phyloP scores from a whole-genome alignment of 2,888 invertebrate species.

The Thera britannica region DNA sequence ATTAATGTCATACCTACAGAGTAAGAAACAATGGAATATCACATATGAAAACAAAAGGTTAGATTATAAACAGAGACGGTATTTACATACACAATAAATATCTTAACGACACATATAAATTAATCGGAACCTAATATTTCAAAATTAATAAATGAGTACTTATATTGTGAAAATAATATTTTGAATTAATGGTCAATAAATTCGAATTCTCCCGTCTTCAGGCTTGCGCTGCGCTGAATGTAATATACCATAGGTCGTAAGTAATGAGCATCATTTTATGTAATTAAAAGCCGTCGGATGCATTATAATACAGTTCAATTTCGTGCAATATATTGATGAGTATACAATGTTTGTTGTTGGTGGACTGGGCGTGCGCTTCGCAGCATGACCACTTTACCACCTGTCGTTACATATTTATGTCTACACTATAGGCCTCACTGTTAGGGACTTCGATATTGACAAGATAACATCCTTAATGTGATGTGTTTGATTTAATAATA shows the following conservation, averaged over 20 bases:
- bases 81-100: slow-evolving; percentile 85
- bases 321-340: slow-evolving; percentile 53
- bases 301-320: slow-evolving; percentile 66
- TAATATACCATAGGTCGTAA: slow-evolving; percentile 49
- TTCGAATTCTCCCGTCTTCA: slow-evolving; percentile 85
- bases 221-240: slow-evolving; percentile 77
- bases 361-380: slow-evolving; percentile 76
- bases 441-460: slow-evolving; percentile 85
- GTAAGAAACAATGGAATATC: slow-evolving; percentile 54
- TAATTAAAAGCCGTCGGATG: slow-evolving; percentile 60
- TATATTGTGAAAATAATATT: slow-evolving; percentile 86
- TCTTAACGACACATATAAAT: slow-evolving; percentile 85
- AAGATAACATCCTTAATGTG: slow-evolving; percentile 86
- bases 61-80: slow-evolving; percentile 81
- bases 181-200: slow-evolving; percentile 85
- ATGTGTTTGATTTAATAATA: slow-evolving; percentile 86
- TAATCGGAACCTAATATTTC: slow-evolving; percentile 85
- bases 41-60: slow-evolving; percentile 75
- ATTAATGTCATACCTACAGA: not conserved
- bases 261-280: slow-evolving; percentile 40
- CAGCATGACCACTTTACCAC: slow-evolving; percentile 84
- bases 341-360: slow-evolving; percentile 58
- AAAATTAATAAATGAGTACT: slow-evolving; percentile 86
- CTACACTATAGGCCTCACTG: slow-evolving; percentile 85
- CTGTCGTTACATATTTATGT: slow-evolving; percentile 85